Percentiles rank a stretch among this genome's conserved stretches.
Evolutionary conservation across 2,888 invertebrate species (phyloP).

Genomic region (Diaperis boleti): DNA sequence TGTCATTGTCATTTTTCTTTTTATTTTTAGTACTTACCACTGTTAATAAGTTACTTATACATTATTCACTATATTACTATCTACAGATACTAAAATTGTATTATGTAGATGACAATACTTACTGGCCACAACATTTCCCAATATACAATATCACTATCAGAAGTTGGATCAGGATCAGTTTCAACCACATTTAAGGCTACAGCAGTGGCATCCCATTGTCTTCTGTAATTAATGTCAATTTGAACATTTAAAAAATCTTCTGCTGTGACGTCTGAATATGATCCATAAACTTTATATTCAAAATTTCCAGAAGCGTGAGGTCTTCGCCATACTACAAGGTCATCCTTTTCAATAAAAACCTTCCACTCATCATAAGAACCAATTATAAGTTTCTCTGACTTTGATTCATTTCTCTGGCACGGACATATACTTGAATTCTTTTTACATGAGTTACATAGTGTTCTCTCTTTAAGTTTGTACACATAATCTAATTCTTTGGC

Average conservation of each 20-base stretch:
- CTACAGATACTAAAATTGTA: no score
- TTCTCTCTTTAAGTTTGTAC: conserved; percentile 68
- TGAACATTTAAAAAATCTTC: conserved; percentile 86
- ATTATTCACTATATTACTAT: no score
- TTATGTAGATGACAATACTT: conserved; percentile 64
- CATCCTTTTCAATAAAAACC: conserved; percentile 83
- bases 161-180: conserved; percentile 69
- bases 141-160: conserved; percentile 81
- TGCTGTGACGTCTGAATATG: conserved; percentile 82
- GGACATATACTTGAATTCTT: conserved; percentile 36
- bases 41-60: no score
- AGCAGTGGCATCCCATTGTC: conserved; percentile 84
- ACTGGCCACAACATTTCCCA: conserved; percentile 94
- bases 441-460: conserved; percentile 64
- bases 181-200: conserved; percentile 79
- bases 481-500: conserved; percentile 72
- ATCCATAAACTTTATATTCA: conserved; percentile 89
- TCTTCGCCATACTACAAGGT: conserved; percentile 85
- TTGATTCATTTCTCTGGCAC: conserved; percentile 45
- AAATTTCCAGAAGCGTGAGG: conserved; percentile 77
- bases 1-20: no score
- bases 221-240: conserved; percentile 82
- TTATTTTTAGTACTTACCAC: no score
- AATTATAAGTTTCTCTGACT: conserved; percentile 33
- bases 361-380: conserved; percentile 74